A percentile compares a stretch with the other conserved stretches of the same genome.
Evolutionary conservation across 2,888 invertebrate genomes (phyloP).

Genomic region (Nineta flava): DNA sequence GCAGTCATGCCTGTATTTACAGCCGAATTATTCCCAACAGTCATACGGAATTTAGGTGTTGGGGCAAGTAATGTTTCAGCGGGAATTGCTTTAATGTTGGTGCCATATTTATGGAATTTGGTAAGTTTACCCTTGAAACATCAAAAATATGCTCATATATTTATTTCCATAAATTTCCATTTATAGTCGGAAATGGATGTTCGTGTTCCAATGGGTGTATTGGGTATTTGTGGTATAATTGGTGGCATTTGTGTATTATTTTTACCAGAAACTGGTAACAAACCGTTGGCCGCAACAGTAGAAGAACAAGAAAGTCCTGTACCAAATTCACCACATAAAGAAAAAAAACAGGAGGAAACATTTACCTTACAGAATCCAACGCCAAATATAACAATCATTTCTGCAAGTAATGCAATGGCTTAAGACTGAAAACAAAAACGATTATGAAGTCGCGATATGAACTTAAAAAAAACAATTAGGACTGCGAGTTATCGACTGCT

Average conservation of each 20-base stretch:
- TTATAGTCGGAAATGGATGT: slow-evolving; percentile 45
- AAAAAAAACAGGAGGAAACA: background rate
- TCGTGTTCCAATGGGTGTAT: slow-evolving; percentile 53
- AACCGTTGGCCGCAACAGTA: slow-evolving; percentile 27
- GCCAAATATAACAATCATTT: no score
- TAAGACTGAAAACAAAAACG: no score
- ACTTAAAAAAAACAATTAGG: no score
- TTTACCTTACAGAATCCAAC: background rate
- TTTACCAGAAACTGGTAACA: slow-evolving; percentile 58
- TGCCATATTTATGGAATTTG: slow-evolving; percentile 63
- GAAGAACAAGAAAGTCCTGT: slow-evolving; percentile 14
- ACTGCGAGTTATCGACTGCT: no score
- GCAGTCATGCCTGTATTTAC: slow-evolving; percentile 65
- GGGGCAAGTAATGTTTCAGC: slow-evolving; percentile 61
- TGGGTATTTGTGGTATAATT: slow-evolving; percentile 50
- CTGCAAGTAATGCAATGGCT: no score
- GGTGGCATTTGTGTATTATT: slow-evolving; percentile 58
- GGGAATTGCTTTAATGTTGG: slow-evolving; percentile 55
- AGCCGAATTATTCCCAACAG: slow-evolving; percentile 66
- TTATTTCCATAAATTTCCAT: no score
- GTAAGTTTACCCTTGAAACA: slow-evolving; percentile 31
- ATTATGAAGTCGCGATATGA: no score
- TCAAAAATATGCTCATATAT: background rate
- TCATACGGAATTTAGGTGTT: slow-evolving; percentile 61
- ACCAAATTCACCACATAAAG: background rate